phyloP scores from a whole-genome alignment of 2,797 vertebrate genomes.

The Ptychobarbus kaznakovi region DNA sequence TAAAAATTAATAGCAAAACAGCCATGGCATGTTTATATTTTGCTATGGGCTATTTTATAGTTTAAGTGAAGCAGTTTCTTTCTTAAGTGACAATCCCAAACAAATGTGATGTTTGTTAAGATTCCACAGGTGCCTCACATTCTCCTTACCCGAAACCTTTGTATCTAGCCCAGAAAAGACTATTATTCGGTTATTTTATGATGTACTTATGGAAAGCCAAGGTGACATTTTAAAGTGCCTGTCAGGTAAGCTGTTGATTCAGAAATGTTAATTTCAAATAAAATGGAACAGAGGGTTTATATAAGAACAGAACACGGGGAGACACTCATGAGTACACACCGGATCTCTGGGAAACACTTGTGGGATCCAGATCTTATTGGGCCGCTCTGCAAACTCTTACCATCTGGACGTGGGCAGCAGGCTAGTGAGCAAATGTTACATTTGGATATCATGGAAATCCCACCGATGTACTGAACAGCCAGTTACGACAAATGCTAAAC shows the following conservation, averaged over 20 bases:
- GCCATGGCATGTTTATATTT: not conserved
- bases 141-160: not conserved
- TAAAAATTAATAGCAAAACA: constrained; percentile 25
- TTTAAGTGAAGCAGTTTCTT: not conserved
- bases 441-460: constrained; percentile 35
- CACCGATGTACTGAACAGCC: constrained; percentile 18
- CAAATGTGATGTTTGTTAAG: not conserved
- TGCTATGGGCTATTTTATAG: too few species aligned
- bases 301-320: not conserved
- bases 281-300: not conserved
- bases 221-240: not conserved
- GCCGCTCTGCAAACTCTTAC: constrained; percentile 15
- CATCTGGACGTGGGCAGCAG: constrained; percentile 44
- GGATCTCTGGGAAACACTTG: constrained; percentile 4
- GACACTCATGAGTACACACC: not conserved
- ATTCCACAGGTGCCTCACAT: constrained; percentile 17
- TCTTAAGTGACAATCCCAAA: not conserved
- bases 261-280: not conserved
- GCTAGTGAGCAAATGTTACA: constrained; percentile 40
- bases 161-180: not conserved
- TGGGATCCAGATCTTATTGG: constrained; percentile 2
- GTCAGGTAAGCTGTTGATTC: not conserved
- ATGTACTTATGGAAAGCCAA: not conserved
- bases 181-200: not conserved
- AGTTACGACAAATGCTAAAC: constrained; percentile 27